A percentile compares a stretch with the other conserved stretches of the same genome.
phyloP scores from a whole-genome alignment of 2,797 vertebrate species.

The Poecilia velifera region DNA sequence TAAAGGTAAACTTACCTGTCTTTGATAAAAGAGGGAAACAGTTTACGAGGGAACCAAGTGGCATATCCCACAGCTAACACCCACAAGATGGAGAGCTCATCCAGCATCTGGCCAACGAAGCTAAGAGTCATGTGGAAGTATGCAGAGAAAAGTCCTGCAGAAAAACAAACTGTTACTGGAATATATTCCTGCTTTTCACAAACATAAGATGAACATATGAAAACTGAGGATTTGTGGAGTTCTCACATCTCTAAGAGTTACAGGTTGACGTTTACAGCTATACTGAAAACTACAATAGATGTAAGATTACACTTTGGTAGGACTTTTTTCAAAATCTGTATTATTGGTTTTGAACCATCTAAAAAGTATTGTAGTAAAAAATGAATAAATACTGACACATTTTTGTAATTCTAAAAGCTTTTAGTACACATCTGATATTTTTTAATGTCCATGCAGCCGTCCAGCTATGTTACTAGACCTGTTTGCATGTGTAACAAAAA shows the following conservation, averaged over 20 bases:
- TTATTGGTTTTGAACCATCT: neutral
- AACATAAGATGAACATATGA: neutral
- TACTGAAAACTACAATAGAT: neutral
- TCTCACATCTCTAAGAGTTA: neutral
- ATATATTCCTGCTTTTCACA: neutral
- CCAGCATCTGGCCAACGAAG: constrained; percentile 92
- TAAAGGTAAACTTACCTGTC: constrained; percentile 81
- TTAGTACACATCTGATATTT: neutral
- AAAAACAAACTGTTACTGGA: neutral
- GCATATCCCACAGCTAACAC: constrained; percentile 85
- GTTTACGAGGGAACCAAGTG: constrained; percentile 88
- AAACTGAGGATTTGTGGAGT: neutral
- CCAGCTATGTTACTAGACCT: neutral
- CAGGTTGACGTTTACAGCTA: neutral
- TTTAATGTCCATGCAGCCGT: neutral
- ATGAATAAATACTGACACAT: neutral
- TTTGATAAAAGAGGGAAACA: constrained; percentile 87
- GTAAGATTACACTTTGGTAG: neutral
- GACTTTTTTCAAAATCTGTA: neutral
- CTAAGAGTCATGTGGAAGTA: constrained; percentile 98
- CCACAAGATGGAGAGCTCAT: constrained; percentile 96
- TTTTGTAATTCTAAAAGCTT: neutral
- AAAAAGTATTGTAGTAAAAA: neutral
- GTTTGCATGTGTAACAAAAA: neutral
- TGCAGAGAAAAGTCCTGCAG: constrained; percentile 87